Percentiles rank a stretch among this genome's conserved stretches.
Conservation (phyloP, 1,140 invertebrate genomes). For the Drosophila nikananu region DNA sequence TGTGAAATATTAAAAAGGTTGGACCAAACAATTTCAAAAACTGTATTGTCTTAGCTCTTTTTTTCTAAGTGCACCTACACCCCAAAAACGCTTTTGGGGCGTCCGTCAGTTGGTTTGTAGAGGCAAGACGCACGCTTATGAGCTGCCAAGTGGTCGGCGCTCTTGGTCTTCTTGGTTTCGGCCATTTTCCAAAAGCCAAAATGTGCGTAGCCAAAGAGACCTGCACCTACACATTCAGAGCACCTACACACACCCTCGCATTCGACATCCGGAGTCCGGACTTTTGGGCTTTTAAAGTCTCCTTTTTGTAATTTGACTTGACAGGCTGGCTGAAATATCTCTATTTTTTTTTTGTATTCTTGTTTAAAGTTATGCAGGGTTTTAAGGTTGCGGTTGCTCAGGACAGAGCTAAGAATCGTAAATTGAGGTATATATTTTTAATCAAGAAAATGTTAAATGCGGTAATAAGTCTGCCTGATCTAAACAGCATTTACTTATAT, state of each 20-base stretch:
- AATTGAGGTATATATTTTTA: background rate
- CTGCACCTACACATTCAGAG: constrained; percentile 14
- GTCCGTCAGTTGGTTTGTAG: constrained; percentile 18
- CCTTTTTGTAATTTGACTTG: constrained; percentile 48
- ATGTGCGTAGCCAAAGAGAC: constrained; percentile 39
- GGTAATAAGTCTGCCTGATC: background rate
- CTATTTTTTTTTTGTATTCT: constrained; percentile 5
- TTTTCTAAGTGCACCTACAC: constrained; percentile 14
- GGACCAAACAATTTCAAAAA: too few species aligned
- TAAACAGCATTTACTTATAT: background rate
- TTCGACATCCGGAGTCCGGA: constrained; percentile 31
- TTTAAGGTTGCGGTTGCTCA: constrained; percentile 15
- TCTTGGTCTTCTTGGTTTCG: constrained; percentile 42
- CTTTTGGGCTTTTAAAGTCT: constrained; percentile 48
- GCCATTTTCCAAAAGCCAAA: constrained; percentile 48
- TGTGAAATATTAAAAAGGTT: too few species aligned
- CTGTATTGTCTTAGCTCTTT: too few species aligned
- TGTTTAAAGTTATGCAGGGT: constrained; percentile 14
- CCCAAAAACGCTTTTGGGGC: constrained; percentile 3
- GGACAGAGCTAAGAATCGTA: background rate
- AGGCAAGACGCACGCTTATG: constrained; percentile 32
- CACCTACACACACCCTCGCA: constrained; percentile 3
- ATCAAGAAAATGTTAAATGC: background rate
- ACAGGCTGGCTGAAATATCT: constrained; percentile 32
- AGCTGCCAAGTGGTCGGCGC: constrained; percentile 48